Base-by-base conservation (phyloP, 2,797 vertebrate genomes). In the Australoheros facetus region DNA sequence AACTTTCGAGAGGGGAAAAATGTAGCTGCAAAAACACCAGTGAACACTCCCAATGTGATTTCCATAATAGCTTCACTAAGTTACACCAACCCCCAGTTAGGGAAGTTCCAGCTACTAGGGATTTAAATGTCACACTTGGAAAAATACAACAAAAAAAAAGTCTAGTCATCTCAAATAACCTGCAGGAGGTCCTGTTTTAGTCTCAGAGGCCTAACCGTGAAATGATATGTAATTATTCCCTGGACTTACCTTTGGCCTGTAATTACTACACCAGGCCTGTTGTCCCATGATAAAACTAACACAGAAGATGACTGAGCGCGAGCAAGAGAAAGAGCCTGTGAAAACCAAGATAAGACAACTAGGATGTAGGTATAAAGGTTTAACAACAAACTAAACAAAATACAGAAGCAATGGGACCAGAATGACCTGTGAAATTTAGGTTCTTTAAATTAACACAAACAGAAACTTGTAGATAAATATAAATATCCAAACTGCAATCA, bases 161-260 rank as follows among this genome's bases (percentile, higher is more conserved):
- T 69, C 72, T 74, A 78, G 73, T 86, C 78, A 80, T 91, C 89
- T 93, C 87, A 91, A 92, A 92, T 94, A 93, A 91, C 91, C 88
- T 91, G 73, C 82, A 89, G 59, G 73, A 91, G 80, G 78, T 83
- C 85, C 89, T 90, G 87, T 91, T 91, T 88, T 80, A 84, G 86
- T 91, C 89, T 87, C 87, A 84, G 85, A 92, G 88, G 93, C 84
- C 91, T 72, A 78, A 88, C 83, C 77, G 53, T 89, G 83, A 92
- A 94, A 93, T 92, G 77, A 90, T 86, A 89, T 89, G 85, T 92
- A 94, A 95, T 95, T 94, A 94, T 86, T 93, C 81, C 88, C 82
- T 86, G 87, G 86, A 89, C 82, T 77, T 89, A 83, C 81, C 76
- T 87, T 89, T 90, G 88, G 91, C 90, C 89, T 93, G 86, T 94